Evolutionary conservation across 2,888 invertebrate species (phyloP).

Genomic region (Limnephilus auricula): DNA sequence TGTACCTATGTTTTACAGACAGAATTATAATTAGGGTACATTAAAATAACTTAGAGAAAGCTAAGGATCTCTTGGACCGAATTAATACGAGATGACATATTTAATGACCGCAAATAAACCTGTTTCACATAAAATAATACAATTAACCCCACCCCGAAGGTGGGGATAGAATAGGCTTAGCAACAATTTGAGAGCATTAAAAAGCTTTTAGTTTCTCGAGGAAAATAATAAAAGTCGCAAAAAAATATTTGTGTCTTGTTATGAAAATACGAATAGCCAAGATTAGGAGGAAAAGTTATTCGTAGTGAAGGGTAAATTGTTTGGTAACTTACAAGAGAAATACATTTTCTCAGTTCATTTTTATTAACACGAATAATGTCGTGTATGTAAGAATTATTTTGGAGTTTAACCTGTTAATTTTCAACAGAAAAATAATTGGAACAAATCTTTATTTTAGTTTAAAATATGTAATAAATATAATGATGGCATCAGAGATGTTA

Average conservation of each 20-base stretch:
- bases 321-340: not conserved
- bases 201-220: constrained; percentile 23
- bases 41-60: not conserved
- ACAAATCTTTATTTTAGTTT: not conserved
- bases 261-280: constrained; percentile 28
- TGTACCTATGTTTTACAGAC: not conserved
- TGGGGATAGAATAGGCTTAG: not conserved
- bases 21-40: not conserved
- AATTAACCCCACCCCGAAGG: not conserved
- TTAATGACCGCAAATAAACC: not conserved
- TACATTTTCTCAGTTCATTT: not conserved
- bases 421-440: not conserved
- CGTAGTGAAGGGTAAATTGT: not conserved
- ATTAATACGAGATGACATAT: not conserved
- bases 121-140: not conserved
- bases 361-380: not conserved
- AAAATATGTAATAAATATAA: not conserved
- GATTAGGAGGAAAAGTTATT: not conserved
- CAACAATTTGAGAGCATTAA: not conserved
- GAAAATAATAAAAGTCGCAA: not conserved
- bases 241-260: constrained; percentile 14
- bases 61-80: not conserved
- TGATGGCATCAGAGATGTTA: no score
- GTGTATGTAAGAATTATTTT: not conserved
- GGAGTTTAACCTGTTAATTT: not conserved